Evolutionary conservation across 2,888 invertebrate genomes (phyloP), one percentile per base, ranked within the genome.

Genomic region (Notodonta ziczac): DNA sequence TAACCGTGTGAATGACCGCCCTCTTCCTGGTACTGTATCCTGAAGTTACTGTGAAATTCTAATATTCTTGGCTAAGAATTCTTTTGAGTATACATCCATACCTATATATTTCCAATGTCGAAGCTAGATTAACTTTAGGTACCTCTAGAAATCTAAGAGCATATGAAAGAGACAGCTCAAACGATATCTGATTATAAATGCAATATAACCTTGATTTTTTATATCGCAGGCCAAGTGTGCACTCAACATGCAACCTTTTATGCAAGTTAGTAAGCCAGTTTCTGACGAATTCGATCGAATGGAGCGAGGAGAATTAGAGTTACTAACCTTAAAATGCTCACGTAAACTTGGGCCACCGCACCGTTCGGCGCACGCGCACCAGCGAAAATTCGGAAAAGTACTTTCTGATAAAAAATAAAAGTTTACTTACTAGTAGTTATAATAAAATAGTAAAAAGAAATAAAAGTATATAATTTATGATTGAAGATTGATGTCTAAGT

Each of bases 341-440:
- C 46, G 46, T 46, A 46, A n/a, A 46, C 5, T 46, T 61, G 48
- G 56, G 66, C 55, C 62, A 58, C 24, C 60, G 51, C 62, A 58
- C 24, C 60, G 51, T 40, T 53, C 63, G 14, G 7, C 54, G 66
- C 61, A 0, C 32, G 52, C 57, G 61, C 56, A 53, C 42, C 24
- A 8, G 14, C 6, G 48, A 35, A 7, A 50, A 50, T 16, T 16
- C 1, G 7, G n/a, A n/a, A 2, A 46, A n/a, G 5, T 46, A n/a
- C 46, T 4, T 9, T 10, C 4, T 12, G 2, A 4, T 42, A 46
- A n/a, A 46, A 46, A 46, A 46, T 1, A 35, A 35, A 6, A 7
- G 35, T 35, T 4, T 35, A 35, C 35, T 7, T 24, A 24, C 35
- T 35, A 35, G 35, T 35, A 35, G 6, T 35, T 35, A 35, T 7